A percentile compares a stretch with the other conserved stretches of the same genome.
phyloP scores from a whole-genome alignment of 35 echinoderm and acorn worm genomes.

The Ophioderma brevispina region DNA sequence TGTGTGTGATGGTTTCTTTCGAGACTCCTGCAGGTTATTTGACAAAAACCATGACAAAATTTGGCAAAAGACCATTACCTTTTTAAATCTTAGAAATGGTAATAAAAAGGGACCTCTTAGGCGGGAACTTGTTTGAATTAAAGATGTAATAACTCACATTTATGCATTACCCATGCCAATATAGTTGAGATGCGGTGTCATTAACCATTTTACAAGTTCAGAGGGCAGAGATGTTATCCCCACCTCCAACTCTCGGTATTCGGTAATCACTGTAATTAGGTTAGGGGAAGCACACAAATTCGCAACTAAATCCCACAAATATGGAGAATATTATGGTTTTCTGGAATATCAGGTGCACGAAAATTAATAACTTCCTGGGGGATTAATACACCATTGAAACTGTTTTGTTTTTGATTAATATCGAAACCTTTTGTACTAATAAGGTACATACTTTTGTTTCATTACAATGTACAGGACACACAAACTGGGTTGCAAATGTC shows the following conservation, averaged over 20 bases:
- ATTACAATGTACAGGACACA: constrained; percentile 72
- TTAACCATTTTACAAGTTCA: background rate
- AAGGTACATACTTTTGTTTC: constrained; percentile 5
- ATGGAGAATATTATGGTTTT: background rate
- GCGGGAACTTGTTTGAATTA: too few relatives aligned
- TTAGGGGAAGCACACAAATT: background rate
- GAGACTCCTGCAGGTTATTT: too few relatives aligned
- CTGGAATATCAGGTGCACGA: background rate
- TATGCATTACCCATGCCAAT: too few relatives aligned
- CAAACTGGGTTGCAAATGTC: constrained; percentile 97
- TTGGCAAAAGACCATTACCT: too few relatives aligned
- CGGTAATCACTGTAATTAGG: background rate
- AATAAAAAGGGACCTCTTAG: too few relatives aligned
- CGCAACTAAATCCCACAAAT: background rate
- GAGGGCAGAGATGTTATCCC: background rate
- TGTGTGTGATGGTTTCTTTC: too few relatives aligned
- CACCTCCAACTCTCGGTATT: background rate
- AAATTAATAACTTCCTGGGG: constrained; percentile 1
- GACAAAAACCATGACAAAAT: too few relatives aligned
- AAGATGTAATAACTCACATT: too few relatives aligned
- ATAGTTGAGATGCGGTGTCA: too few relatives aligned
- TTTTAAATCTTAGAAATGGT: too few relatives aligned
- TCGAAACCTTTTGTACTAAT: constrained; percentile 5
- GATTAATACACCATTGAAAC: background rate
- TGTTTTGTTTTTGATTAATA: background rate